phyloP scores from a whole-genome alignment of 1,140 invertebrate species.

The Neodiprion fabricii region DNA sequence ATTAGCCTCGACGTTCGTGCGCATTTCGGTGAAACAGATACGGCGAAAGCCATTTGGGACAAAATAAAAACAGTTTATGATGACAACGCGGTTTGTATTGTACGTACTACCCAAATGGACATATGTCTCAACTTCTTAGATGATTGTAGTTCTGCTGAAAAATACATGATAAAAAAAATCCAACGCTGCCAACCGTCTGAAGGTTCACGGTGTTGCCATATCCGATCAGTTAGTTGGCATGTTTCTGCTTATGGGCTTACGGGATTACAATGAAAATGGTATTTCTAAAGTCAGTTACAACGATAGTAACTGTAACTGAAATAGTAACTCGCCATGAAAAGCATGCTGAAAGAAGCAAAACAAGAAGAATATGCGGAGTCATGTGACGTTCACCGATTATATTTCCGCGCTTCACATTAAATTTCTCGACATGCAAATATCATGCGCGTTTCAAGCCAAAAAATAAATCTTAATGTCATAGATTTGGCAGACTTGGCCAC shows the following conservation, averaged over 20 bases:
- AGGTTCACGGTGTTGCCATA: neutral
- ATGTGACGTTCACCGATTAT: neutral
- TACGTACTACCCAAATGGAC: neutral
- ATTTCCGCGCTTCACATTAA: neutral
- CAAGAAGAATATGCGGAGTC: neutral
- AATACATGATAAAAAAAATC: neutral
- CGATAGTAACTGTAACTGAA: neutral
- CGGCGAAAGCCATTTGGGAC: neutral
- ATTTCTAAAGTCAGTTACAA: neutral
- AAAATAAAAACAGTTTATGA: neutral
- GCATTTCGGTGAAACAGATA: neutral
- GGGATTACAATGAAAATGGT: neutral
- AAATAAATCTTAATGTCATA: neutral
- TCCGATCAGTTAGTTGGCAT: neutral
- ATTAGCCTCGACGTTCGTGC: neutral
- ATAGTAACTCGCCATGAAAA: neutral
- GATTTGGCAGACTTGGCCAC: neutral
- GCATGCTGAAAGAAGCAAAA: conserved; percentile 22
- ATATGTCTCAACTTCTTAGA: neutral
- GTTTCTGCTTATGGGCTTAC: neutral
- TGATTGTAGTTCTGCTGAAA: neutral
- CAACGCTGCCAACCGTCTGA: neutral
- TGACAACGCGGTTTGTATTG: neutral
- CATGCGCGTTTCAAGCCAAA: neutral
- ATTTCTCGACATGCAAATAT: neutral